Conservation (phyloP, 2,797 vertebrate species). For the Chanos chanos region DNA sequence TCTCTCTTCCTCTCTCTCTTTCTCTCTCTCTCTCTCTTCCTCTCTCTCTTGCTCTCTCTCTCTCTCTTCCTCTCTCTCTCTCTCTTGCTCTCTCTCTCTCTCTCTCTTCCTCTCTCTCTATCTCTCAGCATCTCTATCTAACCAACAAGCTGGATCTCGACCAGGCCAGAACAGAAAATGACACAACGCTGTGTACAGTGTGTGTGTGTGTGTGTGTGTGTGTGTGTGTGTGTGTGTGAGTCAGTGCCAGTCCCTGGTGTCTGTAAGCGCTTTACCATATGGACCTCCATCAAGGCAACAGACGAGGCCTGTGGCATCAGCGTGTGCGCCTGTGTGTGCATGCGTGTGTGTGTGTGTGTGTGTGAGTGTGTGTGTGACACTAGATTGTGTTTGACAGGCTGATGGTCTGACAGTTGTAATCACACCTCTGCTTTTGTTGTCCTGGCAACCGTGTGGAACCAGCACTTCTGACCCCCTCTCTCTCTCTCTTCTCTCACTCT, state of each 20-base stretch:
- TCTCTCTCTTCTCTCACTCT: background rate
- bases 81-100: too few relatives aligned
- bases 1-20: background rate
- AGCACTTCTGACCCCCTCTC: background rate
- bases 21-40: too few relatives aligned
- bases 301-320: background rate
- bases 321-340: too few relatives aligned
- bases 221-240: conserved; percentile 1
- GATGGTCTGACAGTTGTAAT: conserved; percentile 45
- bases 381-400: conserved; percentile 33
- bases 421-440: conserved; percentile 45
- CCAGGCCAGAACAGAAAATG: too few relatives aligned
- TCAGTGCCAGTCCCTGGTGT: conserved; percentile 32
- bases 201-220: conserved; percentile 8
- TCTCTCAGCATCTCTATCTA: too few relatives aligned
- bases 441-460: conserved; percentile 26
- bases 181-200: too few relatives aligned
- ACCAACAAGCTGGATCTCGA: too few relatives aligned
- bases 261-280: conserved; percentile 38
- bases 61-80: too few relatives aligned
- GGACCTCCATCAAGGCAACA: conserved; percentile 15
- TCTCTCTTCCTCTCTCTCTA: too few relatives aligned
- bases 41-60: too few relatives aligned
- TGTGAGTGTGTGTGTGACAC: conserved; percentile 9
- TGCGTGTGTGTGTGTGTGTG: conserved; percentile 2